Evolutionary conservation across 2,113 vertebrate genomes (phyloP), one percentile per base, ranked within the genome.

Genomic region (Oreochromis tanganicae): DNA sequence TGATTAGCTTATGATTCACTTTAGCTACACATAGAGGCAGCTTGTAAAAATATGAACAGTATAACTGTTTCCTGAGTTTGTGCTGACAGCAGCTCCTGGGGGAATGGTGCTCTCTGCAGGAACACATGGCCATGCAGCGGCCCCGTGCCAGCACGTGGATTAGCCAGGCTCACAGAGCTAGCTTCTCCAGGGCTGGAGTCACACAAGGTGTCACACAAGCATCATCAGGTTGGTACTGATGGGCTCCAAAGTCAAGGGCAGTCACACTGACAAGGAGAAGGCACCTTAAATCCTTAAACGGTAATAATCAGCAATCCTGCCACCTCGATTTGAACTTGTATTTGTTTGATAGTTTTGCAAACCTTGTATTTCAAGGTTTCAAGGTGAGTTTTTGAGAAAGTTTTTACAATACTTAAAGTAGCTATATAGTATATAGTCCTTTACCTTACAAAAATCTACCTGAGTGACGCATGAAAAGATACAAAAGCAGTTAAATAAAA

Each of bases 11-110:
- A 92, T 96, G 96, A 97, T 97, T 97, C 97, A 97, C 96, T 97
- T 96, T 96, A 97, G 96, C 97, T 96, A 95, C 96, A 97, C 96
- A 97, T 97, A 97, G 95, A 97, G 95, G 96, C 96, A 91, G 84
- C 96, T 96, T 95, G 94, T 96, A 93, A 96, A 96, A 97, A 97
- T 96, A 97, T 96, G 96, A 98, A 97, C 91, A 82, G 96, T 96
- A 94, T 97, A 97, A 97, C 96, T 98, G 97, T 97, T 98, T 98
- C 97, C 97, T 97, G 97, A 97, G 96, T 96, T 96, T 95, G 96
- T 97, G 97, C 97, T 98, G 97, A 98, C 97, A 98, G 97, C 96
- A 97, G 96, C 90, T 97, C 97, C 96, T 95, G 1, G 16, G 95
- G 95, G 97, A 95, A 92, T 86, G 87, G 85, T 94, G 95, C 95